Conservation (phyloP, 2,888 invertebrate species). For the Drosophila percnosoma region DNA sequence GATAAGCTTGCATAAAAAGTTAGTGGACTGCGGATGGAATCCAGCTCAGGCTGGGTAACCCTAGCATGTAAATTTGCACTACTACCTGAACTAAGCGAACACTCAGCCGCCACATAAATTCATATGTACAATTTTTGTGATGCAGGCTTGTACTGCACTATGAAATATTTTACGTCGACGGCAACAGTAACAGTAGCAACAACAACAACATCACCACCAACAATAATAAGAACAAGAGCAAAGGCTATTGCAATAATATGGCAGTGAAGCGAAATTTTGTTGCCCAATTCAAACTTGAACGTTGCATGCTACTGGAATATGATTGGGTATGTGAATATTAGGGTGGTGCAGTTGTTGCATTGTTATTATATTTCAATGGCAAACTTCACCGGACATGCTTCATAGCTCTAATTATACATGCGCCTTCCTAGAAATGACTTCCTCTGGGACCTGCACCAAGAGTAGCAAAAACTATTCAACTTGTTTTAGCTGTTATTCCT, state of each 20-base stretch:
- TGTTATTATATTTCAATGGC: constrained; percentile 75
- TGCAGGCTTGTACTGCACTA: constrained; percentile 66
- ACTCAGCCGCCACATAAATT: constrained; percentile 47
- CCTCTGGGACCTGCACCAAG: constrained; percentile 50
- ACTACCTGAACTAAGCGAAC: constrained; percentile 55
- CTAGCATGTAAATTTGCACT: constrained; percentile 52
- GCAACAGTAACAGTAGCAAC: constrained; percentile 27
- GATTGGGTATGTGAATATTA: constrained; percentile 19
- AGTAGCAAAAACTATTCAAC: constrained; percentile 30
- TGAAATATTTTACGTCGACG: constrained; percentile 68
- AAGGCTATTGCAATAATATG: constrained; percentile 54
- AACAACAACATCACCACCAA: constrained; percentile 6
- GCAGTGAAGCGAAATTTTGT: constrained; percentile 50
- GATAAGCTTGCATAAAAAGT: constrained; percentile 67
- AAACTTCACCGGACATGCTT: constrained; percentile 80
- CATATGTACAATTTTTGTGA: constrained; percentile 51
- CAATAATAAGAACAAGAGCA: constrained; percentile 13
- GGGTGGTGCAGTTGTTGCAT: constrained; percentile 37
- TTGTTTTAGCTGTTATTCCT: constrained; percentile 18
- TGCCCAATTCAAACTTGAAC: constrained; percentile 67
- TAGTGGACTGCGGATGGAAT: constrained; percentile 24
- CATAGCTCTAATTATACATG: constrained; percentile 81
- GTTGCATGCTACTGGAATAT: constrained; percentile 31
- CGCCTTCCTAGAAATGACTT: constrained; percentile 74
- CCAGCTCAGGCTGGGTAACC: constrained; percentile 38